Base-by-base conservation (phyloP, 2,113 vertebrate genomes). In the Dasypus novemcinctus region DNA sequence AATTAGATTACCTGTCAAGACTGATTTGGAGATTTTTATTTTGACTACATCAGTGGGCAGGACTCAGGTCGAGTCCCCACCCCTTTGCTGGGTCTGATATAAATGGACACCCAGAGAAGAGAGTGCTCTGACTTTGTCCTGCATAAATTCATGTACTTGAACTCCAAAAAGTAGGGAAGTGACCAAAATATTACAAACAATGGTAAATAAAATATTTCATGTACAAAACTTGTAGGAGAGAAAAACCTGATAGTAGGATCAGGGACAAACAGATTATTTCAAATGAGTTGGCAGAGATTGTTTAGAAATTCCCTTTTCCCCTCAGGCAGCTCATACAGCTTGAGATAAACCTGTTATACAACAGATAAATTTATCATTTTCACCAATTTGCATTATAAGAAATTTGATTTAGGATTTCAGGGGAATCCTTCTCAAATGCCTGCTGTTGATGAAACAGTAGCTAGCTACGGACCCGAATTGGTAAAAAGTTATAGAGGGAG, bases 401-500 rank as follows among this genome's bases (percentile, higher is more conserved):
- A 96, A 97, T 97, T 95, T 94, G n/a, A 97, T 93, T 87, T 94
- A 91, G 93, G 93, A 91, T 79, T 95, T 71, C 96, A 93, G 23
- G 69, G 82, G 94, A 96, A 87, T 91, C 80, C 91, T 87, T 93
- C 87, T 95, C 83, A 87, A 94, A 95, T 90, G 66, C 75, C 57
- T 66, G 87, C 93, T 97, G 91, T 97, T 96, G 95, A 98, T 98
- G 97, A 96, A 97, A 97, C 87, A 85, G 46, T 75, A 59, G 66
- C n/a, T n/a, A n/a, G n/a, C 80, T 85, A 68, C 94, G 95, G 95
- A 90, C 91, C 61, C 79, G 97, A 96, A 97, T 96, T 90, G 93
- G 96, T 94, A 96, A 97, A 91, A 95, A 97, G 94, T 92, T 94
- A 80, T 36, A 85, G 79, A 95, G 66, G 38, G 61, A 69, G 57